Base-by-base conservation (phyloP, 2,888 invertebrate species). In the Liodrosophila aerea region DNA sequence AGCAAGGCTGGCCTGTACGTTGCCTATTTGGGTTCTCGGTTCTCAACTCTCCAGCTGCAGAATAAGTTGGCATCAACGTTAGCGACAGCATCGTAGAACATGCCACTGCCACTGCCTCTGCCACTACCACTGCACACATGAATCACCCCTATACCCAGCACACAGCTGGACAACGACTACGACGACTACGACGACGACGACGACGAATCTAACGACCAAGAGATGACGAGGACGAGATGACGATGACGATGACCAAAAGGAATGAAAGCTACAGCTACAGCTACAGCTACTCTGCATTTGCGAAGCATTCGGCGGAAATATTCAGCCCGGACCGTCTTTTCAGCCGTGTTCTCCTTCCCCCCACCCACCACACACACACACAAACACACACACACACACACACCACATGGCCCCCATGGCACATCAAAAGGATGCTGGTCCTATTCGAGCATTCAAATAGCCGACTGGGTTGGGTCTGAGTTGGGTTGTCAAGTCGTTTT, bases 291-390 rank as follows among this genome's bases (percentile, higher is more conserved):
- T 85, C 76, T 76, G 73, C 76, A 77, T 85, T 83, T 85, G 71
- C 63, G 66, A 81, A 81, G 82, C 81, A 78, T 78, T 83, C 74
- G 82, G 76, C 76, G 86, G 77, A 88, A 84, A 87, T 84, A 77
- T 74, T 87, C 70, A 39, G 39, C 39, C n/a, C 39, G 18, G 33
- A 37, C 69, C 65, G 81, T 67, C 82, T 86, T 74, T 82, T 85
- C 65, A 84, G 59, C 61, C 60, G 37, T 47, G 27, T 64, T 46
- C 50, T 36, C 64, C 52, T 46, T 33, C 41, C 41, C 31, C 37
- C 30, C 22, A 22, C 8, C n/a, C 30, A 18, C 29, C 22, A 39
- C 11, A 12, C 13, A 16, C 18, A 13, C 18, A 13, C 34, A 31
- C 33, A 41, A 12, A 5, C 49, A 53, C 56, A 43, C 47, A 34